Evolutionary conservation across 2,113 vertebrate genomes (phyloP).

Genomic region (Abramis brama): DNA sequence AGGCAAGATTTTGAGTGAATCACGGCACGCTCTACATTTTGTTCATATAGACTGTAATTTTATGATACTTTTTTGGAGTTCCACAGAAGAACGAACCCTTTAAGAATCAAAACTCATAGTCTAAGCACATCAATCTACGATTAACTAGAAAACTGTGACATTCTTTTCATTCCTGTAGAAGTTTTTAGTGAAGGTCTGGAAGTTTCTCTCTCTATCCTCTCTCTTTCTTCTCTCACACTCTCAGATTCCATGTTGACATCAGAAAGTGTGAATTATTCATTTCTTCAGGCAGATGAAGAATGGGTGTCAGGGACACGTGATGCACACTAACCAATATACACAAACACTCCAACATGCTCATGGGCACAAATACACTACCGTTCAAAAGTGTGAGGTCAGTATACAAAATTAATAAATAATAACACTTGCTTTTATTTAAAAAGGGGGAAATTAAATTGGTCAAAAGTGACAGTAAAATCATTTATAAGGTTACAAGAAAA

Average conservation of each 20-base stretch:
- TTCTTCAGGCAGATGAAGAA: slow-evolving; percentile 68
- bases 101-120: neutral
- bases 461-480: neutral
- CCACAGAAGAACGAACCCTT: neutral
- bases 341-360: neutral
- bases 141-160: neutral
- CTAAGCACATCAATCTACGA: neutral
- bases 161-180: neutral
- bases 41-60: neutral
- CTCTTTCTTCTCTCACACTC: slow-evolving; percentile 4
- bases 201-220: slow-evolving; percentile 13
- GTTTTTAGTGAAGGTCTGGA: neutral
- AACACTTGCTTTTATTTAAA: no score
- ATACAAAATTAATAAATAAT: no score
- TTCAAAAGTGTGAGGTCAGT: neutral
- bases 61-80: neutral
- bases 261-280: slow-evolving; percentile 75
- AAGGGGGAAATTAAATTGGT: neutral
- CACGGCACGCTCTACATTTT: neutral
- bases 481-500: no score
- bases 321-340: slow-evolving; percentile 5
- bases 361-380: neutral
- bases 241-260: slow-evolving; percentile 58
- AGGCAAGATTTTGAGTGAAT: neutral
- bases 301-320: slow-evolving; percentile 64